Base-by-base conservation (phyloP, 2,888 invertebrate genomes). In the Nycteola revayana region DNA sequence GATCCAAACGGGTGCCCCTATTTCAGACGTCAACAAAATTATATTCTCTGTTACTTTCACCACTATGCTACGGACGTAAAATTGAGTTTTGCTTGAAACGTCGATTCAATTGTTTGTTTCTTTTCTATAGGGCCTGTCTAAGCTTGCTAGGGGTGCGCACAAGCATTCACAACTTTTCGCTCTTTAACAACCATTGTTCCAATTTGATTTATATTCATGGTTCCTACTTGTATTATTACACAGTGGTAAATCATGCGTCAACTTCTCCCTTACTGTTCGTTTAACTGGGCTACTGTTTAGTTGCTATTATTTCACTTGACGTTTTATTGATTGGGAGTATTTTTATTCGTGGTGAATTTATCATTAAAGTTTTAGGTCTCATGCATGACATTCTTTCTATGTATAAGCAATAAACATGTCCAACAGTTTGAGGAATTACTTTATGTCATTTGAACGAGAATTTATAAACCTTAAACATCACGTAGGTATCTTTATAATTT, bases 171-270 rank as follows among this genome's bases (percentile, higher is more conserved):
- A 78, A 85, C 75, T 86, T 82, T 84, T 86, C 85, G 86, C 85
- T 88, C 84, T 88, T 87, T 88, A 87, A 72, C 70, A 57, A 48
- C 58, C 68, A 76, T 88, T 88, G 87, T 88, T 82, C 85, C 76
- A 68, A 75, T 87, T 85, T 87, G 88, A 88, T 88, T 87, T 88
- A 88, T 87, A 88, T 88, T 88, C 87, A 88, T 88, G 75, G 70
- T 68, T 65, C 66, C 73, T 71, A 69, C 76, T 80, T 68, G 71
- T 83, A 85, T 83, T 84, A 81, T 85, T 79, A 78, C 61, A 61
- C 49, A 60, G 62, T 73, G 74, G 69, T 76, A 78, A 82, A 85
- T 84, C 85, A 85, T 75, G 79, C 83, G 81, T 66, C 59, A 49
- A 60, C 60, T 70, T 61, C 60, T 69, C 66, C 64, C 60, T 66